These are phyloP conservation scores for Matsumyia berberina DNA, from an alignment of 2,888 invertebrate genomes.

Conservation along the genomic window DNA sequence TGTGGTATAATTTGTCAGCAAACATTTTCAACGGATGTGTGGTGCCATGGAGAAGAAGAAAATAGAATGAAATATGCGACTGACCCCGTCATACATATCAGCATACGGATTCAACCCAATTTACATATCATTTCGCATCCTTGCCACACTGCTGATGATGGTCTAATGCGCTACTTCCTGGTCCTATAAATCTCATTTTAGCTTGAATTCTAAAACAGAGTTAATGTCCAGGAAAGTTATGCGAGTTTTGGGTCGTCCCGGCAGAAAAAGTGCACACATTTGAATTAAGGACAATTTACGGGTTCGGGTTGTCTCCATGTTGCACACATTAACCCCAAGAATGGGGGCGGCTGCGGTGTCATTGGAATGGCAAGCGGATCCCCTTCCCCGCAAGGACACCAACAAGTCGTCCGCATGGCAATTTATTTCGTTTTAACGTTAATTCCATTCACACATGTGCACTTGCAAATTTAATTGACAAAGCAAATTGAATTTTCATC, in stretches of 20 bases:
- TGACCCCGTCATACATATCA: constrained; percentile 47
- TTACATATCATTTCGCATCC: constrained; percentile 58
- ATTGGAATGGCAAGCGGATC: constrained; percentile 6
- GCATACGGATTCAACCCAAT: constrained; percentile 56
- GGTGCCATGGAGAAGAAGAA: constrained; percentile 25
- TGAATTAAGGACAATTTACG: constrained; percentile 62
- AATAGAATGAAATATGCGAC: constrained; percentile 58
- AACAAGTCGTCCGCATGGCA: constrained; percentile 64
- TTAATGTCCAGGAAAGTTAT: constrained; percentile 63
- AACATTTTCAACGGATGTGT: constrained; percentile 57
- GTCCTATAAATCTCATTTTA: constrained; percentile 61
- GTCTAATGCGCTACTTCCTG: constrained; percentile 49
- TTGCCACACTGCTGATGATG: constrained; percentile 28
- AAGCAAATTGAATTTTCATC: constrained; percentile 67
- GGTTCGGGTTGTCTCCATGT: neutral
- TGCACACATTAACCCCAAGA: constrained; percentile 23
- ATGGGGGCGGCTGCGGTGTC: neutral
- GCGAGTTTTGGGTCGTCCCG: constrained; percentile 16
- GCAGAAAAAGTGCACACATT: constrained; percentile 50
- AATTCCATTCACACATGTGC: constrained; percentile 65
- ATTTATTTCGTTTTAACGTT: constrained; percentile 66
- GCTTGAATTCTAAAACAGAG: constrained; percentile 49
- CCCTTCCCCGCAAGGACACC: constrained; percentile 35
- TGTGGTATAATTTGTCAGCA: constrained; percentile 71
- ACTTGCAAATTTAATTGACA: constrained; percentile 68